Evolutionary conservation across 2,888 invertebrate genomes (phyloP), one percentile per base, ranked within the genome.

Genomic region (Xylocampa areola): DNA sequence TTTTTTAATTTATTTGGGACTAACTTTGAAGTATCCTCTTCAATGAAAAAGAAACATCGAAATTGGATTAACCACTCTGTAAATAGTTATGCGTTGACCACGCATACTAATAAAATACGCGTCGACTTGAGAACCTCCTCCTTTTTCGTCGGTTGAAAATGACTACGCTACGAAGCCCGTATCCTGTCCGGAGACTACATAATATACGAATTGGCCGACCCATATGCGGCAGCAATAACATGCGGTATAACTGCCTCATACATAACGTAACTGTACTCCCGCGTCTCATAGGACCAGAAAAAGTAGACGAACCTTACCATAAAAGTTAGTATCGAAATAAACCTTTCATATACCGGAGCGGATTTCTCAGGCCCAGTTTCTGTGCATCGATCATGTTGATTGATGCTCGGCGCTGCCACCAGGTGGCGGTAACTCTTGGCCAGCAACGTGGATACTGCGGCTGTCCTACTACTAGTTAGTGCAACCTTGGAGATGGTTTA

Each of bases 321-420:
- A 67, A 54, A 68, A 60, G 61, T 67, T 48, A 60, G 62, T 51
- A 70, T 70, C 51, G 43, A 75, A 64, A 64, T 53, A 64, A 75
- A 61, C 64, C 40, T 53, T 49, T 68, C 73, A 76, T 73, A 76
- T 36, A 44, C 41, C 39, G 45, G 54, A 73, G 66, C 58, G 51
- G 57, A 43, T 51, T 49, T 61, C 55, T 57, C 66, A 60, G 73
- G 54, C 65, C 70, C 67, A 68, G 69, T 69, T 68, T 54, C 51
- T 60, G 63, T 39, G 72, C 72, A 68, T 80, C 73, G 66, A 77
- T 80, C 77, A 73, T 66, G 40, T 43, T 79, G 81, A 79, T 77
- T 70, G 73, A 80, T 76, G 67, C 62, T 32, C 32, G 51, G 29
- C 40, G 58, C 61, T 47, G 43, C 23, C 55, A 29, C 43, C 30